phyloP scores from a whole-genome alignment of 1,140 invertebrate genomes.

The Zaprionus kolodkinae region DNA sequence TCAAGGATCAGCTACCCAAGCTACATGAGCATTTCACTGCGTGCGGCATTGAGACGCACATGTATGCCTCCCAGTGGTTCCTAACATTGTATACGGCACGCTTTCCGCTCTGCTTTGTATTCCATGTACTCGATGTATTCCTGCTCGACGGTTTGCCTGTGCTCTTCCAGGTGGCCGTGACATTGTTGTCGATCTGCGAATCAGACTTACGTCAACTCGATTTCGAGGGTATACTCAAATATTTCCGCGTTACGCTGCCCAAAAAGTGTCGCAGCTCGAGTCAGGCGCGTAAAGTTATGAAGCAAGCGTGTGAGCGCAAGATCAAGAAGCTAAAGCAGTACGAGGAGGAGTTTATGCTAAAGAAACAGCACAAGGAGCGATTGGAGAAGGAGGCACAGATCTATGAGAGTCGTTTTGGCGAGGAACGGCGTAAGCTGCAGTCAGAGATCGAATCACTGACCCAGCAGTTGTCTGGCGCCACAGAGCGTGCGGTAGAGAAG shows the following conservation, averaged over 20 bases:
- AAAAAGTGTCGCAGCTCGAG: slow-evolving; percentile 98
- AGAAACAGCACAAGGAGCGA: slow-evolving; percentile 92
- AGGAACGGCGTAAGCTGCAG: slow-evolving; percentile 92
- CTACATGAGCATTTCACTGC: slow-evolving; percentile 95
- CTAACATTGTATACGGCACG: slow-evolving; percentile 99
- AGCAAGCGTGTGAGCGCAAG: slow-evolving; percentile 95
- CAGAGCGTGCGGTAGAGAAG: slow-evolving; percentile 90
- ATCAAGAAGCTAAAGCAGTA: slow-evolving; percentile 98
- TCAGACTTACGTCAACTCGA: slow-evolving; percentile 97
- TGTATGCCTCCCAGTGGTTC: slow-evolving; percentile 99
- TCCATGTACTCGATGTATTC: slow-evolving; percentile 98
- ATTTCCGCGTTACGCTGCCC: slow-evolving; percentile 97
- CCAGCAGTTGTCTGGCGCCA: slow-evolving; percentile 91
- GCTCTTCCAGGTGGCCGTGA: slow-evolving; percentile 97
- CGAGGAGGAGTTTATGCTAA: slow-evolving; percentile 94
- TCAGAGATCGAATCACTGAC: slow-evolving; percentile 92
- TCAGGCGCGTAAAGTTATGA: slow-evolving; percentile 94
- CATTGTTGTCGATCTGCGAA: slow-evolving; percentile 95
- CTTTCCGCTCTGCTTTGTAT: slow-evolving; percentile 98
- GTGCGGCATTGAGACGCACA: slow-evolving; percentile 97
- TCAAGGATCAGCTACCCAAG: slow-evolving; percentile 95
- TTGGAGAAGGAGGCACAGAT: slow-evolving; percentile 87
- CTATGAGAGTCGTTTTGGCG: slow-evolving; percentile 87
- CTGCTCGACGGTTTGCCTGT: slow-evolving; percentile 97
- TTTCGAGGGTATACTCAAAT: slow-evolving; percentile 98